Conservation (phyloP, 1,140 invertebrate species). For the Drosophila albomicans region DNA sequence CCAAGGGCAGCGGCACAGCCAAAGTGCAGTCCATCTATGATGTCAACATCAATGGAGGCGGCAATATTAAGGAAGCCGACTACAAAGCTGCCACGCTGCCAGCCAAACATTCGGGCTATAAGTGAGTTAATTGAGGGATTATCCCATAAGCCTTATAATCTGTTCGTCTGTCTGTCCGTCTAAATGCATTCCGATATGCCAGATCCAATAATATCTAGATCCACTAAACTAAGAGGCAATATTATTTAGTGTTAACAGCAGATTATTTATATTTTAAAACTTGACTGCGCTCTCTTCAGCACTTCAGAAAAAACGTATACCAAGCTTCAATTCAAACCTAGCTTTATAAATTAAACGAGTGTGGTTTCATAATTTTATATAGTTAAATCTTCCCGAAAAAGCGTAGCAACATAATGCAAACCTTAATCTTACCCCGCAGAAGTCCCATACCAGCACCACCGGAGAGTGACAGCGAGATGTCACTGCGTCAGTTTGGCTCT, state of each 20-base stretch:
- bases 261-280: too few relatives aligned
- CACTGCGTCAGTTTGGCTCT: conserved; percentile 92
- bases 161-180: background rate
- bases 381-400: too few relatives aligned
- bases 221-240: too few relatives aligned
- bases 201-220: background rate
- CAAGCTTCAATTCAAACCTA: too few relatives aligned
- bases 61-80: conserved; percentile 51
- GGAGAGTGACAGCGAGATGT: conserved; percentile 91
- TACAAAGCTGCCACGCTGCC: conserved; percentile 74
- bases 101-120: conserved; percentile 80
- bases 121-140: conserved; percentile 45
- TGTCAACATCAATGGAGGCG: conserved; percentile 47
- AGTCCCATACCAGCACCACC: conserved; percentile 86
- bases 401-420: too few relatives aligned
- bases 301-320: too few relatives aligned
- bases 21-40: conserved; percentile 80
- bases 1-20: conserved; percentile 85
- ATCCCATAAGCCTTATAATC: background rate
- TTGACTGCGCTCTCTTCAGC: too few relatives aligned
- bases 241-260: too few relatives aligned
- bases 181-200: background rate
- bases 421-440: conserved; percentile 41
- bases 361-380: too few relatives aligned
- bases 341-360: too few relatives aligned